Evolutionary conservation across 1,140 invertebrate species (phyloP).

Genomic region (Uloborus diversus): DNA sequence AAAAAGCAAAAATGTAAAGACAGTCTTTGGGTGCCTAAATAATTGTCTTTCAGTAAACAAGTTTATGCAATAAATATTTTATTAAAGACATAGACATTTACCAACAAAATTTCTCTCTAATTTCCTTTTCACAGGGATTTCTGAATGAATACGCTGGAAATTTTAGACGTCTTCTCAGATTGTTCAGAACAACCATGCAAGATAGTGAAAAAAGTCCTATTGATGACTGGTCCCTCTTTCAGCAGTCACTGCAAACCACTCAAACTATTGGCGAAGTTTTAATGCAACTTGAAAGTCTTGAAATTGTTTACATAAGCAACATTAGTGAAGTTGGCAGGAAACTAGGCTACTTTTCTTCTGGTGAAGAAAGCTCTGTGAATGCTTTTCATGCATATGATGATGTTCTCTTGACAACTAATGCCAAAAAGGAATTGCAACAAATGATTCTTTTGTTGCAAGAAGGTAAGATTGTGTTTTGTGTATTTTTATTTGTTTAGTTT

Average conservation of each 20-base stretch:
- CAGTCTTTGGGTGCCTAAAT: no score
- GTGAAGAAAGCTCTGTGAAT: constrained; percentile 58
- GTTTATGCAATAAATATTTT: constrained; percentile 20
- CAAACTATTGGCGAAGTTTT: constrained; percentile 65
- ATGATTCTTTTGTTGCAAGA: constrained; percentile 67
- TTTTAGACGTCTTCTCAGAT: constrained; percentile 7
- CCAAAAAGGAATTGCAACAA: constrained; percentile 26
- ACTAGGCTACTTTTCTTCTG: constrained; percentile 31
- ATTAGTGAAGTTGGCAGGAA: constrained; percentile 15
- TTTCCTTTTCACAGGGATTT: constrained; percentile 4
- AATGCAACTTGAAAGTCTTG: constrained; percentile 59
- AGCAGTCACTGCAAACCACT: constrained; percentile 65
- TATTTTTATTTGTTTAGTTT: background rate
- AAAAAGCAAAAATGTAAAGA: no score
- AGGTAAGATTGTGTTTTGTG: constrained; percentile 62
- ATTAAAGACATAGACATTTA: background rate
- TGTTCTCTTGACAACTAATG: constrained; percentile 60
- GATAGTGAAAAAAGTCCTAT: background rate
- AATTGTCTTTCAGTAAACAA: no score
- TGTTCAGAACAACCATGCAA: background rate
- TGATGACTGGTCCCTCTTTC: constrained; percentile 67
- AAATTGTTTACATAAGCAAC: background rate
- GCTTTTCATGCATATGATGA: constrained; percentile 58
- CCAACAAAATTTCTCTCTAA: background rate
- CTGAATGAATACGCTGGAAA: constrained; percentile 20